Evolutionary conservation across 2,113 vertebrate species (phyloP), one percentile per base, ranked within the genome.

Genomic region (Nipponia nippon): DNA sequence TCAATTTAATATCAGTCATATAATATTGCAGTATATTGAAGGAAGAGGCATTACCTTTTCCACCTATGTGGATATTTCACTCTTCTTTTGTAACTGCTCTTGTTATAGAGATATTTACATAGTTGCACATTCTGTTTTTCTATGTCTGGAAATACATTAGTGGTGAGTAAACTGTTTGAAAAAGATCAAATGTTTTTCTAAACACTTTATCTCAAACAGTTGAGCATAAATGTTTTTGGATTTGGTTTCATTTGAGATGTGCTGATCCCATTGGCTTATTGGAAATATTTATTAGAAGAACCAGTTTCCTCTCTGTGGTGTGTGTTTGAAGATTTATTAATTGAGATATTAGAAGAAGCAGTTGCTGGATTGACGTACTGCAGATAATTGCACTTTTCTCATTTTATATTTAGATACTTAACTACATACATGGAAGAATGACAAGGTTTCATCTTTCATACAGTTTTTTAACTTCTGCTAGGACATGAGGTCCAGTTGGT

Each of bases 211-310:
- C 55, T 87, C 27, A 52, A 59, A 36, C 47, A 71, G 36, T 49
- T 85, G 61, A 65, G 34, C 20, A 84, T n/a, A 63, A 75, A 30
- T 72, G 32, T 10, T 49, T 88, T 95, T 88, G 49, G 55, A 86
- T 92, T 87, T 92, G n/a, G 73, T 77, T 94, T 77, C 21, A 69
- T 93, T 82, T 83, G 78, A 94, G 49, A 92, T 47, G 15, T 75
- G 27, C 25, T 84, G 79, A 65, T 92, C 69, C 56, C 56, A 47
- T 20, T 85, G 40, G 30, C 23, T 70, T 77, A 59, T 49, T 76
- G 56, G 49, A 87, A 92, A 72, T 89, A 58, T 75, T 94, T 90
- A 27, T 80, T 86, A 84, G 36, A 83, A n/a, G 75, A 97, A 72
- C 34, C n/a, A 71, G 17, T 53, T 59, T 85, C 32, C 29, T 36